phyloP scores from a whole-genome alignment of 1,140 invertebrate genomes.

The Drosophila varians region DNA sequence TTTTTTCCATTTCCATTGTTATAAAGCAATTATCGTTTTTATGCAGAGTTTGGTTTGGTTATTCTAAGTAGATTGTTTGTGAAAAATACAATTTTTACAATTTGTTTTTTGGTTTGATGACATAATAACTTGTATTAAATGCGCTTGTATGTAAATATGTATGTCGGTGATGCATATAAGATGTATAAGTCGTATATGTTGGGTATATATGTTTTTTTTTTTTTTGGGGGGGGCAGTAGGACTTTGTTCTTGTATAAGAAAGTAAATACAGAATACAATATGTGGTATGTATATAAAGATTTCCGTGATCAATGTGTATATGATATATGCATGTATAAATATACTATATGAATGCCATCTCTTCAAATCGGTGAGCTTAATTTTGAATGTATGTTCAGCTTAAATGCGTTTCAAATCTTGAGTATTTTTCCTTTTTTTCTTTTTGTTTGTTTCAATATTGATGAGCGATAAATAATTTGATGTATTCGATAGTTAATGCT shows the following conservation, averaged over 20 bases:
- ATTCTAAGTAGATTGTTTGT: constrained; percentile 41
- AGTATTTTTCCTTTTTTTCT: constrained; percentile 9
- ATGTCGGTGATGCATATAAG: constrained; percentile 33
- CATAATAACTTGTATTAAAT: constrained; percentile 38
- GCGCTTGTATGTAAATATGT: constrained; percentile 46
- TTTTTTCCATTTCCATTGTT: constrained; percentile 28
- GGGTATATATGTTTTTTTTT: constrained; percentile 37
- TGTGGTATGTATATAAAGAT: constrained; percentile 30
- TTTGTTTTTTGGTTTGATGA: constrained; percentile 27
- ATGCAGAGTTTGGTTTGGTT: constrained; percentile 45
- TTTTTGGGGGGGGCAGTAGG: constrained; percentile 13
- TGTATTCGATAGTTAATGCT: constrained; percentile 57
- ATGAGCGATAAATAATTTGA: constrained; percentile 52
- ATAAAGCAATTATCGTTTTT: constrained; percentile 58
- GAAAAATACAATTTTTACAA: constrained; percentile 67
- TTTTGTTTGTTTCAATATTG: constrained; percentile 41
- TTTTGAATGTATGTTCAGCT: constrained; percentile 69
- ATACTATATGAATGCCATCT: constrained; percentile 51
- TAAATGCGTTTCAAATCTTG: constrained; percentile 37
- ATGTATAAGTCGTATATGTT: constrained; percentile 50
- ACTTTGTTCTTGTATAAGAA: constrained; percentile 53
- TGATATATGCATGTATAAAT: constrained; percentile 60
- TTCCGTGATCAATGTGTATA: constrained; percentile 34
- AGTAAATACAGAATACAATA: constrained; percentile 49
- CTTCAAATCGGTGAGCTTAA: constrained; percentile 71